These are phyloP conservation scores for Teinopalpus imperialis DNA, from an alignment of 2,888 invertebrate species.

Conservation along the genomic window DNA sequence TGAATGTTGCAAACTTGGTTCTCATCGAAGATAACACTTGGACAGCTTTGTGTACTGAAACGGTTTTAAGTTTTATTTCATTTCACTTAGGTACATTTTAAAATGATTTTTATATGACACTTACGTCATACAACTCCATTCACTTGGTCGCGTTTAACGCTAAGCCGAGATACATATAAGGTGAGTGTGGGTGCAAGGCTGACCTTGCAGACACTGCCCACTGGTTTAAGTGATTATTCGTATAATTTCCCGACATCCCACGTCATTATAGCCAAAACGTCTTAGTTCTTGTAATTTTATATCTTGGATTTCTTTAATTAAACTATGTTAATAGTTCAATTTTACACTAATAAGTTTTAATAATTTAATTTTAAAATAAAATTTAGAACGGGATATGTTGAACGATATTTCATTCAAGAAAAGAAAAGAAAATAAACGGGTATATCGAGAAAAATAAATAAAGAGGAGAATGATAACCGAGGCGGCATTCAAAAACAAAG, in stretches of 20 bases:
- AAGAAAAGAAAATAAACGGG: background rate
- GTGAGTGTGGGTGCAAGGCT: slow-evolving; percentile 80
- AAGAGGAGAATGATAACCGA: no score
- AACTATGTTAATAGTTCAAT: no score
- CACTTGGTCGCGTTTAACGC: slow-evolving; percentile 45
- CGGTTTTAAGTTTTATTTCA: slow-evolving; percentile 21
- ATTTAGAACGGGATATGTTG: no score
- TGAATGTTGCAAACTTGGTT: slow-evolving; percentile 73
- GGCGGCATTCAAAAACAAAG: no score
- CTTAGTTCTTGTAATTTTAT: background rate
- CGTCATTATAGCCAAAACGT: slow-evolving; percentile 61
- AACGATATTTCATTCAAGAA: no score
- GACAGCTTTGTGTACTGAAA: slow-evolving; percentile 10
- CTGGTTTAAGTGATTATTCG: slow-evolving; percentile 67
- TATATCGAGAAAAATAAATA: no score
- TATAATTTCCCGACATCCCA: slow-evolving; percentile 74
- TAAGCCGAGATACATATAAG: slow-evolving; percentile 69
- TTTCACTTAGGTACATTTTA: slow-evolving; percentile 34
- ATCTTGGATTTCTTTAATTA: no score
- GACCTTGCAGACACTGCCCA: slow-evolving; percentile 78
- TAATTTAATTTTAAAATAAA: no score
- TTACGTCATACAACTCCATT: slow-evolving; percentile 32
- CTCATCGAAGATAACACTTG: slow-evolving; percentile 37
- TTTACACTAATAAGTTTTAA: no score
- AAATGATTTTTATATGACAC: slow-evolving; percentile 27